Evolutionary conservation across 2,113 vertebrate species (phyloP).

Genomic region (Colossoma macropomum): DNA sequence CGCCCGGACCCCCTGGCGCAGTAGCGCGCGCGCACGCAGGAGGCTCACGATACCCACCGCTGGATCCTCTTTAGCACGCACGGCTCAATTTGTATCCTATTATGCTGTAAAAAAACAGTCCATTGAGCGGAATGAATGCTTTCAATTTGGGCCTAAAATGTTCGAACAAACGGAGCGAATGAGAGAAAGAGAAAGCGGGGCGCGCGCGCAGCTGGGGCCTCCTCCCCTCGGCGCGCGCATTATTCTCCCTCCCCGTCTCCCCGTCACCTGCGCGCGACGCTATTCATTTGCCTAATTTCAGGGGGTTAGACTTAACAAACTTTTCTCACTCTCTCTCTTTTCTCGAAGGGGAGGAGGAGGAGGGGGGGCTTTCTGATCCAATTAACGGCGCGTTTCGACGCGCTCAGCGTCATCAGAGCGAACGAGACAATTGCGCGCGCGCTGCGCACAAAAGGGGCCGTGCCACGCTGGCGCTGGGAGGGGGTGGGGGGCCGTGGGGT

Average conservation of each 20-base stretch:
- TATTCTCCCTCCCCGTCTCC: constrained; percentile 79
- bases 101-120: constrained; percentile 95
- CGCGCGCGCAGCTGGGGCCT: constrained; percentile 85
- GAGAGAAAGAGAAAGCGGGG: constrained; percentile 90
- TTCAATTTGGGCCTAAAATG: constrained; percentile 95
- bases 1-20: constrained; percentile 80
- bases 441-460: background rate
- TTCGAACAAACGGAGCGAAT: constrained; percentile 91
- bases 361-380: constrained; percentile 98
- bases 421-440: constrained; percentile 93
- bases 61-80: constrained; percentile 89
- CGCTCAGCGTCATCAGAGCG: constrained; percentile 99
- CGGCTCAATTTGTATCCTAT: constrained; percentile 99
- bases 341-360: background rate
- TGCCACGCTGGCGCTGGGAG: constrained; percentile 80
- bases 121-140: constrained; percentile 86
- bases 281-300: constrained; percentile 99
- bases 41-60: constrained; percentile 85
- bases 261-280: constrained; percentile 96
- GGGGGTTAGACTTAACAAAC: constrained; percentile 98
- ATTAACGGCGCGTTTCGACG: constrained; percentile 99
- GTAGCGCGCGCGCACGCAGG: constrained; percentile 80
- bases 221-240: constrained; percentile 83
- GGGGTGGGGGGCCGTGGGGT: constrained; percentile 87
- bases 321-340: constrained; percentile 68